Evolutionary conservation across 1,140 invertebrate genomes (phyloP).

Genomic region (Mamestra configurata): DNA sequence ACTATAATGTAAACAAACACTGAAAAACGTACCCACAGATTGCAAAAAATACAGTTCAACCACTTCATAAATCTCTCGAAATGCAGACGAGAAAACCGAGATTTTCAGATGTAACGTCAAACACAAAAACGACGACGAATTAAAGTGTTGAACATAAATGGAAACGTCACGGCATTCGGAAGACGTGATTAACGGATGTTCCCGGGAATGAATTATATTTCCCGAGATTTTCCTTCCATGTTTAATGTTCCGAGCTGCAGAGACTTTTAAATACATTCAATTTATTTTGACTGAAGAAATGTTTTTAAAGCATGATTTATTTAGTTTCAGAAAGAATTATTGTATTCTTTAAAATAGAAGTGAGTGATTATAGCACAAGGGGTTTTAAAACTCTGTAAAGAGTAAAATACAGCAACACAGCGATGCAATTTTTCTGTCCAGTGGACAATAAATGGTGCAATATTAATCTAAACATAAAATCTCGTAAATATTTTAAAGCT

Average conservation of each 20-base stretch:
- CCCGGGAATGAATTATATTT: not conserved
- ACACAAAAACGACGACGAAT: not conserved
- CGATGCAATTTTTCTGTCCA: not conserved
- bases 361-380: not conserved
- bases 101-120: not conserved
- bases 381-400: not conserved
- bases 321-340: not conserved
- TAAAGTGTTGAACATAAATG: constrained; percentile 29
- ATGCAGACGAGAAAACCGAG: constrained; percentile 14
- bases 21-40: no score
- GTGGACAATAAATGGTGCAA: not conserved
- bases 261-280: constrained; percentile 18
- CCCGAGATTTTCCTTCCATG: not conserved
- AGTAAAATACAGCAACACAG: not conserved
- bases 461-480: not conserved
- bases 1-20: no score
- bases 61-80: not conserved
- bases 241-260: constrained; percentile 22
- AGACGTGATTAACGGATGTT: constrained; percentile 37
- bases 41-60: not conserved
- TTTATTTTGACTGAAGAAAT: constrained; percentile 7
- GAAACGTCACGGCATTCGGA: constrained; percentile 3
- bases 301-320: not conserved
- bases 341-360: no score
- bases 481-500: not conserved